phyloP scores from a whole-genome alignment of 2,888 invertebrate genomes.

The Conchocele bisecta region DNA sequence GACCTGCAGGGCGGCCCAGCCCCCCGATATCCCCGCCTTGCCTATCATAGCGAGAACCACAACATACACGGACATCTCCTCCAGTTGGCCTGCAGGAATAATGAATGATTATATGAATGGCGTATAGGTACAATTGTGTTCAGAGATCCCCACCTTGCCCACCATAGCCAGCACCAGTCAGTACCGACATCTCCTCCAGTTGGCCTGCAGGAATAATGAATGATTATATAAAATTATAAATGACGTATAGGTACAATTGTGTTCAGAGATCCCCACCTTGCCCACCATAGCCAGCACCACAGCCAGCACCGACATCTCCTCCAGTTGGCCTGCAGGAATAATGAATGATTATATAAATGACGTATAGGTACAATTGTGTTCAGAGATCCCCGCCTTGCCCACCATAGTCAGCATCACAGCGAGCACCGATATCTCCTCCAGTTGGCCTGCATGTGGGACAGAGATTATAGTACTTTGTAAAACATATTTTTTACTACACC shows the following conservation, averaged over 20 bases:
- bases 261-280: conserved; percentile 78
- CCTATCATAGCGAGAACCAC: conserved; percentile 76
- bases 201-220: conserved; percentile 33
- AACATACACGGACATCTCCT: conserved; percentile 50
- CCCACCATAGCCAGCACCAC: conserved; percentile 76
- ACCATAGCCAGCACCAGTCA: conserved; percentile 74
- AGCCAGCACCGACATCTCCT: conserved; percentile 50
- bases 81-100: conserved; percentile 38
- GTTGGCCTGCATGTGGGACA: conserved; percentile 48
- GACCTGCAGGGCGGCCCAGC: conserved; percentile 79
- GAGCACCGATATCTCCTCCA: conserved; percentile 43
- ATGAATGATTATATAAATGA: too few species aligned
- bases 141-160: conserved; percentile 79
- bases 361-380: too few species aligned
- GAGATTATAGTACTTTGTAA: too few species aligned
- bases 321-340: conserved; percentile 38
- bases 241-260: too few species aligned
- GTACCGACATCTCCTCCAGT: conserved; percentile 33
- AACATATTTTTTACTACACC: too few species aligned
- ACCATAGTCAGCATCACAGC: conserved; percentile 73
- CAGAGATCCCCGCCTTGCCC: conserved; percentile 79
- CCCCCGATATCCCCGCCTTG: conserved; percentile 79
- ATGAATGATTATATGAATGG: too few species aligned
- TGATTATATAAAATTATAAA: too few species aligned
- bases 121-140: too few species aligned